Conservation (phyloP, 2,113 vertebrate genomes). For the Triplophysa tibetana region DNA sequence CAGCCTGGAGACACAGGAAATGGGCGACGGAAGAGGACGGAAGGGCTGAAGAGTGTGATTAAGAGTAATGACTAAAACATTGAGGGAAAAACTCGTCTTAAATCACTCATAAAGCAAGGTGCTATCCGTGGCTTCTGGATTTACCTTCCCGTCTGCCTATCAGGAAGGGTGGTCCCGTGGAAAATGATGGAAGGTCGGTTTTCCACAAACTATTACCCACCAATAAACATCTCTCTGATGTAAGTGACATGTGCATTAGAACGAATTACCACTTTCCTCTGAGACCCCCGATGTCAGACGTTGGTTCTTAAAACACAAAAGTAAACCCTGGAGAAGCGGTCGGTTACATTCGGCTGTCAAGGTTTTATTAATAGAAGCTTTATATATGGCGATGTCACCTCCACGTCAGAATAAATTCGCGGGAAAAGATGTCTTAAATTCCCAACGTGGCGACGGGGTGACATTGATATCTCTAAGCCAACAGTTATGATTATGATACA, state of each 20-base stretch:
- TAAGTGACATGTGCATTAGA: constrained; percentile 19
- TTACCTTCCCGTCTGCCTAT: background rate
- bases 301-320: background rate
- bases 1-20: constrained; percentile 78
- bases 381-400: constrained; percentile 35
- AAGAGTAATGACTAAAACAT: constrained; percentile 82
- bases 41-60: constrained; percentile 81
- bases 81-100: constrained; percentile 73
- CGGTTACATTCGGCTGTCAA: background rate
- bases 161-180: constrained; percentile 15
- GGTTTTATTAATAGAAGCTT: constrained; percentile 33
- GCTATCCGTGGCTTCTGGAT: constrained; percentile 54
- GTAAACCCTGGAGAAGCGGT: constrained; percentile 16
- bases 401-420: constrained; percentile 36
- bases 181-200: constrained; percentile 28
- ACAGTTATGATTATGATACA: constrained; percentile 53
- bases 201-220: constrained; percentile 23
- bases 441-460: constrained; percentile 27
- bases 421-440: constrained; percentile 28
- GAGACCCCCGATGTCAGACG: constrained; percentile 12
- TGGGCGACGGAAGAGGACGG: constrained; percentile 73
- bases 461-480: constrained; percentile 54
- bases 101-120: constrained; percentile 76
- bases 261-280: constrained; percentile 4
- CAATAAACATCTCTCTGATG: constrained; percentile 20